phyloP scores from a whole-genome alignment of 2,888 invertebrate species.

The Hypercompe scribonia region DNA sequence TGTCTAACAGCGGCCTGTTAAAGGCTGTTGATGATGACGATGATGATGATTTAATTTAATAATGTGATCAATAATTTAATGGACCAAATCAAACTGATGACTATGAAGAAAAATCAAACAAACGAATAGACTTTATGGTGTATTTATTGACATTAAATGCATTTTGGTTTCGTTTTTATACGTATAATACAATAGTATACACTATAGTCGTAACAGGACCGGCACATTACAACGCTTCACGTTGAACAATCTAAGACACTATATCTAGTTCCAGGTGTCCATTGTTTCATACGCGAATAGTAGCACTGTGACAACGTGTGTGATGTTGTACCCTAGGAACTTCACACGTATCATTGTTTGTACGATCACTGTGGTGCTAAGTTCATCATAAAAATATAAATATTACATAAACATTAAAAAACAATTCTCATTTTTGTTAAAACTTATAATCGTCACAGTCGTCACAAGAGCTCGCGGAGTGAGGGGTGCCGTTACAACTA shows the following conservation, averaged over 20 bases:
- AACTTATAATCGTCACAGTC: neutral
- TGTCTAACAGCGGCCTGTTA: too few species aligned
- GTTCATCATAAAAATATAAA: neutral
- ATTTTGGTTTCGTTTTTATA: slow-evolving; percentile 66
- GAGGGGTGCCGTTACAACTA: neutral
- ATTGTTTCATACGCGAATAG: neutral
- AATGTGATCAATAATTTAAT: neutral
- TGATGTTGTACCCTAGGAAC: neutral
- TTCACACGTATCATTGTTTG: slow-evolving; percentile 1
- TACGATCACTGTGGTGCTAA: neutral
- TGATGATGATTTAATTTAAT: too few species aligned
- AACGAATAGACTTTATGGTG: slow-evolving; percentile 22
- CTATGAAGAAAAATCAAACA: neutral
- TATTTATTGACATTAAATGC: slow-evolving; percentile 65
- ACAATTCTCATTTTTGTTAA: neutral
- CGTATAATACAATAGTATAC: slow-evolving; percentile 49
- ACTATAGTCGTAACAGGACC: slow-evolving; percentile 13
- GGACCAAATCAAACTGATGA: neutral
- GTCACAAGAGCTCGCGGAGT: neutral
- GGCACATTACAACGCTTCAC: too few species aligned
- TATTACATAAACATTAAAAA: neutral
- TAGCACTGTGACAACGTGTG: neutral
- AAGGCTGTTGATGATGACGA: too few species aligned
- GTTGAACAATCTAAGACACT: neutral
- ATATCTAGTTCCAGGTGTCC: neutral